Conservation (phyloP, 2,888 invertebrate genomes). For the Tinea semifulvella region DNA sequence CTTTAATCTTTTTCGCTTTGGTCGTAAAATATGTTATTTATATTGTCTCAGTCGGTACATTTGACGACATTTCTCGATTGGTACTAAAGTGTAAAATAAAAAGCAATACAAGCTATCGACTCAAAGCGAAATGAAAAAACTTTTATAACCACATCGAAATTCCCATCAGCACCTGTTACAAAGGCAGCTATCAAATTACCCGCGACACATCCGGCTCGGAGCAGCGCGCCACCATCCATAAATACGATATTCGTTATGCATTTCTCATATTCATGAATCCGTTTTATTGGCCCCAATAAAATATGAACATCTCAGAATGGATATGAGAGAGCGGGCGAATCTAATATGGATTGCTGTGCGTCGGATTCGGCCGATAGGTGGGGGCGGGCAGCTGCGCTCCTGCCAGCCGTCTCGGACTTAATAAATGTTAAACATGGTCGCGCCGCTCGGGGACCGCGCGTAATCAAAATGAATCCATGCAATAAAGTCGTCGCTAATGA, state of each 20-base stretch:
- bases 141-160: constrained; percentile 59
- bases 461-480: not conserved
- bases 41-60: constrained; percentile 6
- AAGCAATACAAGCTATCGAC: constrained; percentile 42
- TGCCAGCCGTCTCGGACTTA: constrained; percentile 7
- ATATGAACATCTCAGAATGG: constrained; percentile 69
- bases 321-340: constrained; percentile 64
- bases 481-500: not conserved
- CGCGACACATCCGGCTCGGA: constrained; percentile 53
- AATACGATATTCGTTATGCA: constrained; percentile 67
- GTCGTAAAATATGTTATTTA: constrained; percentile 12
- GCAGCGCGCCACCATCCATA: constrained; percentile 44
- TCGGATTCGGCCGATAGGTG: constrained; percentile 51
- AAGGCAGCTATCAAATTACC: constrained; percentile 64
- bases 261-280: constrained; percentile 69
- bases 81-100: constrained; percentile 29
- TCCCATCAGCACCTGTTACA: constrained; percentile 66
- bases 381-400: constrained; percentile 32
- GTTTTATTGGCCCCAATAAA: constrained; percentile 69
- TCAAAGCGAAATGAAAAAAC: constrained; percentile 39
- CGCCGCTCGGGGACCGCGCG: not conserved
- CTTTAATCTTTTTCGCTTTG: not conserved
- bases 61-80: constrained; percentile 9
- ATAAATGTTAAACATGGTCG: constrained; percentile 11
- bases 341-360: constrained; percentile 65